Evolutionary conservation across 2,113 vertebrate species (phyloP).

Genomic region (Psittacula cyanocephala): DNA sequence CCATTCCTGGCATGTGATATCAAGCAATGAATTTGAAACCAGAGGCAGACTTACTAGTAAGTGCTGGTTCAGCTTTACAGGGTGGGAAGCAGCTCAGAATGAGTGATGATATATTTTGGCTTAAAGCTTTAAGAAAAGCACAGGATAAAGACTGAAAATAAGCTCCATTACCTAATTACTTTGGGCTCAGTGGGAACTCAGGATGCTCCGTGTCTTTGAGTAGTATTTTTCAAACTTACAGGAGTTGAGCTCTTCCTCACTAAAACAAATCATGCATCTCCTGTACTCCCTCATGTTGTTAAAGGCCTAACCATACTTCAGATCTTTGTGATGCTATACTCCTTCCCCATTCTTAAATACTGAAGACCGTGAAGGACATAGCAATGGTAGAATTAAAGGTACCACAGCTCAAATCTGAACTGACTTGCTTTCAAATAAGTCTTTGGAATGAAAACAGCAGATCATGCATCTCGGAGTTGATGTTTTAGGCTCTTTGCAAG

Average conservation of each 20-base stretch:
- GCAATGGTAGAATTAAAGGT: neutral
- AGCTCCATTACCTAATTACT: slow-evolving; percentile 59
- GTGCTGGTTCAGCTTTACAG: slow-evolving; percentile 62
- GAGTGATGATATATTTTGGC: slow-evolving; percentile 61
- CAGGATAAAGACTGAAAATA: slow-evolving; percentile 54
- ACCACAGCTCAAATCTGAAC: neutral
- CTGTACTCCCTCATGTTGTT: neutral
- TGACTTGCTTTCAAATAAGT: neutral
- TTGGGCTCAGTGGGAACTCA: neutral
- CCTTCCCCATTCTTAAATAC: neutral
- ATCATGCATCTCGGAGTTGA: neutral
- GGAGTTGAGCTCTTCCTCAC: neutral
- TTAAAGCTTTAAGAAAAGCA: slow-evolving; percentile 44
- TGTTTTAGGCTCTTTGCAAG: neutral
- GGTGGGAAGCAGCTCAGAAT: slow-evolving; percentile 46
- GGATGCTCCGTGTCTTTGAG: neutral
- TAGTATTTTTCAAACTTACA: neutral
- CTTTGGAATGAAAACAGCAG: neutral
- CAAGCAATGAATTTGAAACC: slow-evolving; percentile 51
- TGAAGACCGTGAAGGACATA: neutral
- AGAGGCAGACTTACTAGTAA: slow-evolving; percentile 46
- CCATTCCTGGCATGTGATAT: slow-evolving; percentile 54
- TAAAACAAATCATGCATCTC: neutral
- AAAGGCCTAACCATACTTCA: neutral
- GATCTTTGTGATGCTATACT: neutral